Base-by-base conservation (phyloP, 2,113 vertebrate genomes). In the Heterotilapia buettikoferi region DNA sequence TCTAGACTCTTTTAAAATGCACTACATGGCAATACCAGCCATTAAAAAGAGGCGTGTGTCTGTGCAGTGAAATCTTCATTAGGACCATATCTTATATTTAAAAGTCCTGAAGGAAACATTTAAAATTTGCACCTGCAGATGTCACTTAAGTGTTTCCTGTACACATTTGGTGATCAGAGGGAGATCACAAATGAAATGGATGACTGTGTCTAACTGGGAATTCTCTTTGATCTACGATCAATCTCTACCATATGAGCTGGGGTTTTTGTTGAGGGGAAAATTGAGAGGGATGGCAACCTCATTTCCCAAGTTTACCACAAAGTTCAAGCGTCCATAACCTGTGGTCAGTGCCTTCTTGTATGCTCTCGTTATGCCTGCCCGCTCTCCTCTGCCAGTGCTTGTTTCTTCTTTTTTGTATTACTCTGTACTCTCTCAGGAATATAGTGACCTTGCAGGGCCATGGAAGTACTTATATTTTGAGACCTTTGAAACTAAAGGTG, bases 261-360 rank as follows among this genome's bases (percentile, higher is more conserved):
- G 93, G 92, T 89, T 95, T 92, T 87, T 84, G 87, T 93, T 93
- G 88, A 93, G 90, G 91, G 92, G 91, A 90, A 94, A 94, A 94
- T 93, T 92, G 87, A 92, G 90, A 90, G 86, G 89, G 92, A 93
- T 91, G 94, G 91, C 90, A 95, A 93, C 94, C 95, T 95, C 93
- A 94, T 95, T 95, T 95, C 94, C 95, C 93, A 93, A 92, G 90
- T 92, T 93, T 89, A 93, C 94, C 95, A 86, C 95, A 94, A 86
- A 86, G 93, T 95, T 95, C 95, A 95, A 94, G 90, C 92, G 19
- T 91, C 88, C 93, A 82, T 88, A 91, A 93, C 92, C 91, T 94
- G 95, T 93, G 95, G 94, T 95, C 93, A 89, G 84, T 26, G 78
- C 80, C 78, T 89, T 43, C 59, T 84, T 83, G 89, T 82, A 86